These are phyloP conservation scores for Xiphias gladius DNA, from an alignment of 2,113 vertebrate genomes.

Conservation along the genomic window DNA sequence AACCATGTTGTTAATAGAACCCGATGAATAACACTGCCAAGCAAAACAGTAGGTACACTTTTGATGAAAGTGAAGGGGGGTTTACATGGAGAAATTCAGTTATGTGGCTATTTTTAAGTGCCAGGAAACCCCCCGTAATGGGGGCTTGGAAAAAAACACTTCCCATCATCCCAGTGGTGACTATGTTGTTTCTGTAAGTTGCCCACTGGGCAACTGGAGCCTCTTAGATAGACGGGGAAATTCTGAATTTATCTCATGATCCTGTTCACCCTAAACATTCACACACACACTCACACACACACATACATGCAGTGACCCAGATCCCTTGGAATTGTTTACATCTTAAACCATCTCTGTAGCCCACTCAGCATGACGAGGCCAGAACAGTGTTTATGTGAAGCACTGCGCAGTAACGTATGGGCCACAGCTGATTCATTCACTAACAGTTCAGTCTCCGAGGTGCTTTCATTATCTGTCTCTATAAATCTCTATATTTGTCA, in stretches of 20 bases:
- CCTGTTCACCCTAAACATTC: slow-evolving; percentile 21
- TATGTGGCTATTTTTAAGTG: slow-evolving; percentile 56
- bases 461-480: slow-evolving; percentile 43
- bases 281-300: slow-evolving; percentile 27
- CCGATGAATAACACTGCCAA: slow-evolving; percentile 40
- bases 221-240: slow-evolving; percentile 31
- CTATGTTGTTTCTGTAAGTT: slow-evolving; percentile 61
- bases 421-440: slow-evolving; percentile 70
- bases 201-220: slow-evolving; percentile 56
- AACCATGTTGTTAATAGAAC: slow-evolving; percentile 42
- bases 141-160: slow-evolving; percentile 48
- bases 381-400: slow-evolving; percentile 72
- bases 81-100: slow-evolving; percentile 43
- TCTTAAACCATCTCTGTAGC: slow-evolving; percentile 60
- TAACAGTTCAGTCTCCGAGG: slow-evolving; percentile 54
- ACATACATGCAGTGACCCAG: slow-evolving; percentile 57
- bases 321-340: slow-evolving; percentile 72
- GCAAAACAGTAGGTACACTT: slow-evolving; percentile 59
- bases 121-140: slow-evolving; percentile 46
- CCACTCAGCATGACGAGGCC: slow-evolving; percentile 48
- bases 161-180: slow-evolving; percentile 57
- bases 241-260: slow-evolving; percentile 59
- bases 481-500: slow-evolving; percentile 58
- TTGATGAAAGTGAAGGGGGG: slow-evolving; percentile 12
- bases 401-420: slow-evolving; percentile 49